Evolutionary conservation across 2,797 vertebrate species (phyloP).

Genomic region (Mormyrus hasselquistii): DNA sequence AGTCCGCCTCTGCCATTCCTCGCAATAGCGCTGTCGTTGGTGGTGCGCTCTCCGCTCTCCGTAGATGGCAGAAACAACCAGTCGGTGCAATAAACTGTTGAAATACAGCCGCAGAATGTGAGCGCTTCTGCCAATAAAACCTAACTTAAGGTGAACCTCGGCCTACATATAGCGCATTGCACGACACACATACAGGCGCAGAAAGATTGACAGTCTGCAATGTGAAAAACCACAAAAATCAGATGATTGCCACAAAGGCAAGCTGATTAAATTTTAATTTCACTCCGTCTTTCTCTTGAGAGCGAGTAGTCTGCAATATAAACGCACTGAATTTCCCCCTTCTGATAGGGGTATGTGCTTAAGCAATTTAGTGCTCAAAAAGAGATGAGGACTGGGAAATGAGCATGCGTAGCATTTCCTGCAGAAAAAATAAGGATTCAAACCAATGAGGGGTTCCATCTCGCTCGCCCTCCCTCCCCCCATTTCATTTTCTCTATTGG

Average conservation of each 20-base stretch:
- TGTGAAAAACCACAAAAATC: neutral
- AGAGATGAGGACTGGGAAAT: neutral
- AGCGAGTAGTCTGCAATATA: neutral
- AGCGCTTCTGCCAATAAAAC: conserved; percentile 4
- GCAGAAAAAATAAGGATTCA: conserved; percentile 20
- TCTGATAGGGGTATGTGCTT: conserved; percentile 5
- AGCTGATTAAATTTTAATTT: neutral
- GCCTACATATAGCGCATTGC: conserved; percentile 19
- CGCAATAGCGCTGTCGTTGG: neutral
- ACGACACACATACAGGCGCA: neutral
- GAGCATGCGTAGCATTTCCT: conserved; percentile 30
- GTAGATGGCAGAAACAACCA: neutral
- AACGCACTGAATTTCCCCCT: neutral
- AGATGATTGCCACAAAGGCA: neutral
- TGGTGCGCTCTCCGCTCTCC: neutral
- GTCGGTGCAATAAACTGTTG: neutral
- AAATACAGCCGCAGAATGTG: neutral
- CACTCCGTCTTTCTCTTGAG: neutral
- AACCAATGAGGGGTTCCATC: neutral
- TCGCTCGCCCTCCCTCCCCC: neutral
- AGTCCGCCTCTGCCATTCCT: conserved; percentile 79
- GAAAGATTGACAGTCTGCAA: neutral
- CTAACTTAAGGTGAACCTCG: neutral
- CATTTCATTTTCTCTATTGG: neutral
- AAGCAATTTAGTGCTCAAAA: conserved; percentile 18